Evolutionary conservation across 2,113 vertebrate species (phyloP), one percentile per base, ranked within the genome.

Genomic region (Empidonax alnorum): DNA sequence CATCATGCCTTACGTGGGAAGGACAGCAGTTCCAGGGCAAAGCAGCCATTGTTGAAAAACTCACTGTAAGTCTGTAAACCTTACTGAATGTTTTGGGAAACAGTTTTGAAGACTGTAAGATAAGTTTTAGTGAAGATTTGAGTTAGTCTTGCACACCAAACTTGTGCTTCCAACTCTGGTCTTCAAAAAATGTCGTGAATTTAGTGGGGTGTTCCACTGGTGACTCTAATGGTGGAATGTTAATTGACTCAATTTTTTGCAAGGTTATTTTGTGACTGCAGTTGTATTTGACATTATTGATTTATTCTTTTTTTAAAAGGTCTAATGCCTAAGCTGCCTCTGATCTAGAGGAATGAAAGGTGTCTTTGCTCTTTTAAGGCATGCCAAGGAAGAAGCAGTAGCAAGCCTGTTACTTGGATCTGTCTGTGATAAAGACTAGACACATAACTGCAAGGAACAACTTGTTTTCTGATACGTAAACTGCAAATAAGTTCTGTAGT

Each of bases 1-100:
- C 98, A 12, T 99, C 99, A 98, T 99, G 99, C 98, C 99, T 99
- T 98, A 99, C 99, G 14, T 99, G 99, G 99, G 99, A 99, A 98
- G 99, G 99, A 97, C 98, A 99, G 95, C 99, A 99, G 96, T 99
- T 98, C 98, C 99, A 99, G 96, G 99, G 99, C 94, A 99, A 99
- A 99, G 98, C 98, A 97, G 98, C 99, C 80, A 99, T 99, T 96
- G 98, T 99, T 94, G 99, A 99, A 95, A 99, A 99, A 98, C 98
- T 99, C 90, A 98, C 98, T 96, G 99, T 99, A 98, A 99, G 98
- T 98, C 87, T 90, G 15, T 41, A 67, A 79, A 52, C 30, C 42
- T 55, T 69, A 28, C 11, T 10, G 17, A 37, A 56, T 88, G 12
- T 20, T 76, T 85, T 78, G 62, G 53, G 66, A 42, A 77, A 52